phyloP scores from a whole-genome alignment of 2,888 invertebrate genomes.

The Caenorhabditis drosophilae region DNA sequence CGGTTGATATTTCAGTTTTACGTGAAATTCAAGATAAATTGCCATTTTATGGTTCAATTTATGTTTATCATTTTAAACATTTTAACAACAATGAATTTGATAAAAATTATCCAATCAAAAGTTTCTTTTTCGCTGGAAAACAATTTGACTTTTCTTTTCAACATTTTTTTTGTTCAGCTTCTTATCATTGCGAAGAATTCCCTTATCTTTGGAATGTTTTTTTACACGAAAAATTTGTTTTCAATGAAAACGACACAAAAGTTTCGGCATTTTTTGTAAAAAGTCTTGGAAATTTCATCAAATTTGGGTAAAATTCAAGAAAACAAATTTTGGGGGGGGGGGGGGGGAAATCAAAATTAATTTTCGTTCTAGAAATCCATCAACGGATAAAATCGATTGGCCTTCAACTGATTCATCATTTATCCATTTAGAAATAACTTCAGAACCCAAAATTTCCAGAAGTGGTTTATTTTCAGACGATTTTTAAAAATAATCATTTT shows the following conservation, averaged over 20 bases:
- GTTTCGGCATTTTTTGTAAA: conserved; percentile 14
- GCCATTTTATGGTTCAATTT: background rate
- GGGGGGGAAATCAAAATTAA: too few relatives aligned
- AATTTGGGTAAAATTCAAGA: too few relatives aligned
- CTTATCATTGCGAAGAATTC: conserved; percentile 31
- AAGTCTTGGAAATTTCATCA: background rate
- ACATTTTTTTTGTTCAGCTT: too few relatives aligned
- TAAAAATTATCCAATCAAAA: conserved; percentile 17
- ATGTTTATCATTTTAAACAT: conserved; percentile 26
- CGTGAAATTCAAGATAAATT: conserved; percentile 15
- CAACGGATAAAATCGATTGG: background rate
- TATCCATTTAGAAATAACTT: too few relatives aligned
- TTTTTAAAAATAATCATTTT: too few relatives aligned
- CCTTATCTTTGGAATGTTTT: conserved; percentile 30
- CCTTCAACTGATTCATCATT: too few relatives aligned
- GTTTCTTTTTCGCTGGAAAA: too few relatives aligned
- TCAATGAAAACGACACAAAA: conserved; percentile 11
- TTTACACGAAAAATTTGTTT: conserved; percentile 16
- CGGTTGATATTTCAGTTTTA: conserved; percentile 22
- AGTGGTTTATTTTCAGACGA: too few relatives aligned
- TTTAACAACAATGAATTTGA: conserved; percentile 25
- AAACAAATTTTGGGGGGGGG: too few relatives aligned
- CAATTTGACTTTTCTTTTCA: too few relatives aligned
- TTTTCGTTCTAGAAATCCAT: background rate
- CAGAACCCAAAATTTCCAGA: too few relatives aligned